phyloP scores from a whole-genome alignment of 1,140 invertebrate species.

The Pachyrhynchus sulphureomaculatus region DNA sequence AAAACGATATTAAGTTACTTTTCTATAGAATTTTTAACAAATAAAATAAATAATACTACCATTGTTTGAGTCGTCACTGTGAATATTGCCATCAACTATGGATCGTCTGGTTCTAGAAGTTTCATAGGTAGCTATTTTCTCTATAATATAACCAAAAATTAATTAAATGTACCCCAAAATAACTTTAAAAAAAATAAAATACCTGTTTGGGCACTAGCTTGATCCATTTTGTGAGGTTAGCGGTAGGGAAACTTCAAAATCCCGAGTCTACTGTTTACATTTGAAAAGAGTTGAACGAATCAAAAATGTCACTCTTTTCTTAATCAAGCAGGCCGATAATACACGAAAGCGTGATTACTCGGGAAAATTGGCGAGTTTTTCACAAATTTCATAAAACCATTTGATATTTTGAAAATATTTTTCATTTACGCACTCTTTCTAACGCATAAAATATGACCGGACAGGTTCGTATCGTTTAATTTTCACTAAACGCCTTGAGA shows the following conservation, averaged over 20 bases:
- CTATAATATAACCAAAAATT: neutral
- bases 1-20: neutral
- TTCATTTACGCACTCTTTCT: neutral
- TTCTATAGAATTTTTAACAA: neutral
- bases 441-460: neutral
- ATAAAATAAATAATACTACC: conserved; percentile 7
- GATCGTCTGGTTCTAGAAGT: conserved; percentile 18
- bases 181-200: neutral
- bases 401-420: neutral
- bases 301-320: conserved; percentile 9
- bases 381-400: neutral
- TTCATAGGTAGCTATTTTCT: conserved; percentile 15
- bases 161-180: neutral
- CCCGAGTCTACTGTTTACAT: conserved; percentile 10
- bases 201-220: conserved; percentile 12
- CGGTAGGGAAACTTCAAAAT: conserved; percentile 8
- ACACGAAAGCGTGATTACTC: neutral
- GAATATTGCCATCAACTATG: conserved; percentile 15
- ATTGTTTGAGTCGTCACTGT: conserved; percentile 20
- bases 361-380: neutral
- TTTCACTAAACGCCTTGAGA: neutral
- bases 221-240: conserved; percentile 27
- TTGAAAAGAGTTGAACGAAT: conserved; percentile 13
- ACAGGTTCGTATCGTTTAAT: conserved; percentile 7
- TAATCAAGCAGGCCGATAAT: neutral